phyloP scores from a whole-genome alignment of 2,888 invertebrate species.

The Ophion slaviceki region DNA sequence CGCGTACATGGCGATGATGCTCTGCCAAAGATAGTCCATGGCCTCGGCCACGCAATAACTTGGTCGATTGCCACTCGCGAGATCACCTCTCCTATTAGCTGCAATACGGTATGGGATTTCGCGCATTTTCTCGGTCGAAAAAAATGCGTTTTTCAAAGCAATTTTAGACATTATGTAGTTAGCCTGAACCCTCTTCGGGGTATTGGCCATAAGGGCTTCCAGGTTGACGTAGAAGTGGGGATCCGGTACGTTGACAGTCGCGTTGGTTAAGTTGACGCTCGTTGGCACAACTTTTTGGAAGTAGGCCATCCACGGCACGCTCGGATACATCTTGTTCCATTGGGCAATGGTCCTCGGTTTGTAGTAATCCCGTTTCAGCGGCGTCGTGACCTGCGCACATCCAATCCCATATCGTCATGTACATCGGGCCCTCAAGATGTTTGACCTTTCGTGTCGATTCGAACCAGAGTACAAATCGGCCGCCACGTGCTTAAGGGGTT shows the following conservation, averaged over 20 bases:
- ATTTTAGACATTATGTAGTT: slow-evolving; percentile 87
- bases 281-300: slow-evolving; percentile 91
- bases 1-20: background rate
- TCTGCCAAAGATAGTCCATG: background rate
- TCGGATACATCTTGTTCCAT: slow-evolving; percentile 90
- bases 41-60: background rate
- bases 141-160: background rate
- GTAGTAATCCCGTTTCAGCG: slow-evolving; percentile 84
- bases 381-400: slow-evolving; percentile 92
- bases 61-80: background rate
- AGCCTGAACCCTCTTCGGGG: slow-evolving; percentile 89
- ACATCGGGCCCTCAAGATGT: too few relatives aligned
- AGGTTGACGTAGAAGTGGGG: slow-evolving; percentile 91
- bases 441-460: too few relatives aligned
- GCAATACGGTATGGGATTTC: background rate
- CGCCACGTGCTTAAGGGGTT: too few relatives aligned
- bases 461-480: too few relatives aligned
- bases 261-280: slow-evolving; percentile 85
- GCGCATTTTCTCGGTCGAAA: background rate
- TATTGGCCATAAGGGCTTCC: slow-evolving; percentile 86
- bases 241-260: slow-evolving; percentile 92
- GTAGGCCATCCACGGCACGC: slow-evolving; percentile 92
- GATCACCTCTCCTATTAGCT: background rate
- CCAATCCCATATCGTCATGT: slow-evolving; percentile 84
- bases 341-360: slow-evolving; percentile 94